phyloP scores from a whole-genome alignment of 2,888 invertebrate species.

The Hydriomena furcata region DNA sequence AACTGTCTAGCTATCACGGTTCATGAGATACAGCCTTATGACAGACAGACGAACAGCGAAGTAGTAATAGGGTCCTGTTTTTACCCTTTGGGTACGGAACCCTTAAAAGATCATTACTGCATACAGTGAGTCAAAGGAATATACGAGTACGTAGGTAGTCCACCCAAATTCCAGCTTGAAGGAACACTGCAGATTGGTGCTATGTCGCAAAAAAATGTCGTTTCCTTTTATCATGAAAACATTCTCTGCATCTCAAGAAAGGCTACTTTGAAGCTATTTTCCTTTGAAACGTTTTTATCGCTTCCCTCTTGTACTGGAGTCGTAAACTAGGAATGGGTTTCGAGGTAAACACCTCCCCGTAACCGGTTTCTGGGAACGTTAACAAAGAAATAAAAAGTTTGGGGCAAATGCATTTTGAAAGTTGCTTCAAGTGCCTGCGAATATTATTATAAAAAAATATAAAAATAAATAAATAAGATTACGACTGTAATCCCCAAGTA shows the following conservation, averaged over 20 bases:
- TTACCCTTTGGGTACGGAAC: too few relatives aligned
- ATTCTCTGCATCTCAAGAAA: conserved; percentile 10
- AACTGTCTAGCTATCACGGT: too few relatives aligned
- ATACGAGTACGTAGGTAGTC: too few relatives aligned
- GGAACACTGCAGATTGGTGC: background rate
- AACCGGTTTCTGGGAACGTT: conserved; percentile 34
- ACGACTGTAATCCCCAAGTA: too few relatives aligned
- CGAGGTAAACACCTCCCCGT: conserved; percentile 40
- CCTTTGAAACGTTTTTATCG: conserved; percentile 50
- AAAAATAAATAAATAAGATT: too few relatives aligned
- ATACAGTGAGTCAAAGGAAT: too few relatives aligned
- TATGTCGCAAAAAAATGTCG: conserved; percentile 6
- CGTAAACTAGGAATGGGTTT: conserved; percentile 52
- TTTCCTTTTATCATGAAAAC: conserved; percentile 12
- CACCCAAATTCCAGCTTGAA: background rate
- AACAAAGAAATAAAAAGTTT: conserved; percentile 35
- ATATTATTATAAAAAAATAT: background rate
- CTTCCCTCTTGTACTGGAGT: conserved; percentile 46
- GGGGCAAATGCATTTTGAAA: conserved; percentile 26
- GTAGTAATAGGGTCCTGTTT: too few relatives aligned
- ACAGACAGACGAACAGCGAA: too few relatives aligned
- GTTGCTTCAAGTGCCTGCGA: conserved; percentile 18
- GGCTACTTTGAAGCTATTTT: conserved; percentile 32
- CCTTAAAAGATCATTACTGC: too few relatives aligned
- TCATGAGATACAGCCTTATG: too few relatives aligned